Conservation (phyloP, 2,797 vertebrate species). For the Lepidocolaptes lacrymiger region DNA sequence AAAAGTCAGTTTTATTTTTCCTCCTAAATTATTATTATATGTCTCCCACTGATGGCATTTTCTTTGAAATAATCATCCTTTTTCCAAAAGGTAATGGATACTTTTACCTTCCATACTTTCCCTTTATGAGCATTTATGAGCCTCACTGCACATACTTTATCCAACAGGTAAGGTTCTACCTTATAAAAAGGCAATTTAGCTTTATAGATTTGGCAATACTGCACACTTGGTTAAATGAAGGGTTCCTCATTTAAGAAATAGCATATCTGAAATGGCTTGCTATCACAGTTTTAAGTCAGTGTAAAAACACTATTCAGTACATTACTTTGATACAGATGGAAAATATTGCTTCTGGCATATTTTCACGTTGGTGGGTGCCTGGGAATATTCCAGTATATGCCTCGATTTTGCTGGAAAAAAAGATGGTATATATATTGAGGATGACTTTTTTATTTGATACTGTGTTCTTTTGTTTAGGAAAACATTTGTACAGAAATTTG, state of each 20-base stretch:
- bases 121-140: constrained; percentile 67
- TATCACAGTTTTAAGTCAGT: constrained; percentile 21
- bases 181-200: constrained; percentile 69
- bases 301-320: neutral
- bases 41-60: constrained; percentile 59
- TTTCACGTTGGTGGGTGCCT: neutral
- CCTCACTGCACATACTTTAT: constrained; percentile 67
- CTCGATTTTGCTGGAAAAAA: neutral
- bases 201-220: constrained; percentile 60
- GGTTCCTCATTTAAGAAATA: constrained; percentile 44
- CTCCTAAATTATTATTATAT: constrained; percentile 62
- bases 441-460: neutral
- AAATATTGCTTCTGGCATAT: constrained; percentile 4
- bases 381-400: neutral
- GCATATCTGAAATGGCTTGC: constrained; percentile 38
- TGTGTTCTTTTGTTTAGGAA: constrained; percentile 16
- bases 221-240: constrained; percentile 52
- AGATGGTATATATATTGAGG: neutral
- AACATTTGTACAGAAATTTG: constrained; percentile 11
- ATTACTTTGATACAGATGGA: neutral
- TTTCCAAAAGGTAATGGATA: constrained; percentile 86
- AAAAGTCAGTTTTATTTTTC: constrained; percentile 65
- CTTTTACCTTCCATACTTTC: constrained; percentile 50
- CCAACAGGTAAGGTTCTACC: constrained; percentile 63
- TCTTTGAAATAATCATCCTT: constrained; percentile 83